These are phyloP conservation scores for Cinclus cinclus DNA, from an alignment of 2,113 vertebrate genomes.

Conservation along the genomic window DNA sequence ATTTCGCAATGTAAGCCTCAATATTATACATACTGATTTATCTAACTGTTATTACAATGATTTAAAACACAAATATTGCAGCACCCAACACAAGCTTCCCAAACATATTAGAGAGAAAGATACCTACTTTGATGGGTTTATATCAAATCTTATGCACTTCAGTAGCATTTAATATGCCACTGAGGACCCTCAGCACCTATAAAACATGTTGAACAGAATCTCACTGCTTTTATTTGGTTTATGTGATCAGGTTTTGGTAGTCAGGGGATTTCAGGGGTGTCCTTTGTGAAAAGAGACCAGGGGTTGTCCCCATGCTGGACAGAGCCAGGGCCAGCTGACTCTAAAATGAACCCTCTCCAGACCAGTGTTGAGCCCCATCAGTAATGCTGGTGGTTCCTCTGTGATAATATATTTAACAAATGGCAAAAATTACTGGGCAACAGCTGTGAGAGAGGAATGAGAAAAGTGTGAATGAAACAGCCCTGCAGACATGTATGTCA, in stretches of 20 bases:
- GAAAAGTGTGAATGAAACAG: neutral
- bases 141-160: neutral
- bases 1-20: neutral
- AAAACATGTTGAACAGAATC: neutral
- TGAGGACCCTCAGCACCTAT: neutral
- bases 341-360: neutral
- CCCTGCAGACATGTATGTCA: neutral
- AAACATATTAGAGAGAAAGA: neutral
- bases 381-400: neutral
- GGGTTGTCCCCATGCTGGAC: neutral
- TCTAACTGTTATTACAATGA: neutral
- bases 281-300: neutral
- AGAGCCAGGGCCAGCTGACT: neutral
- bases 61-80: neutral
- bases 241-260: neutral
- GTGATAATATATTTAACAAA: neutral
- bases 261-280: neutral
- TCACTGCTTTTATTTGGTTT: neutral
- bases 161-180: neutral
- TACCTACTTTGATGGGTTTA: neutral
- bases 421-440: neutral
- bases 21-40: neutral
- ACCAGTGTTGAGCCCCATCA: neutral
- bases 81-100: fast-evolving
- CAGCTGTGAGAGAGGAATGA: neutral